Evolutionary conservation across 2,113 vertebrate genomes (phyloP), one percentile per base, ranked within the genome.

Genomic region (Camelus dromedarius): DNA sequence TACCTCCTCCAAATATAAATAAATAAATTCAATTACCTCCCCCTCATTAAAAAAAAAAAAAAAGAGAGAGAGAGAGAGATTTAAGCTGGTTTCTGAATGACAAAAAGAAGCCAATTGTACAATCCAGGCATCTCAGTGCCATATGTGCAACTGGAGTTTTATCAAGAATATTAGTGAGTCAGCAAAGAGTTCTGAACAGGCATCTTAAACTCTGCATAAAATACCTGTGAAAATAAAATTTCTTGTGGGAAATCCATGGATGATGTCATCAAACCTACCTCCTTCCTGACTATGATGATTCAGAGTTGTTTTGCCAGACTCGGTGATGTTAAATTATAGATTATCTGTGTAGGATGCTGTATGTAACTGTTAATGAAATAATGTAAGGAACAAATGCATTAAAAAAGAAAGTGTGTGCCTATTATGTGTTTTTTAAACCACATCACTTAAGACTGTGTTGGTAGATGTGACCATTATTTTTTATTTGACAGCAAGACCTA

Each of bases 71-170:
- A 42, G 38, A 42, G 38, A 42, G 38, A 89, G 6, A 46, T 42
- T 81, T 64, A 38, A 91, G 5, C 16, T 80, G 22, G n/a, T 85
- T 66, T 75, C 56, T 80, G 16, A 67, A 85, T 69, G 19, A 81
- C n/a, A 24, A 48, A 93, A 48, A 66, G 18, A 82, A n/a, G 1
- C 15, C 38, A 14, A 9, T 12, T 82, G n/a, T 56, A 52, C 3
- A 48, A 93, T 70, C 5, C 2, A 14, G 52, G 20, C 5, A 24
- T 26, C 1, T 18, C 1, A 15, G 0, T 48, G 32, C 3, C 6
- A 9, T 84, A 16, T 28, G 19, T n/a, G 8, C 19, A 32, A 62
- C 46, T 77, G 12, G 56, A 28, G 77, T 56, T 67, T 89, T 70
- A 56, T 58, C 6, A 70, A 89, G 60, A 82, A 52, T 35, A 19